phyloP scores from a whole-genome alignment of 2,797 vertebrate species.

The Lepilemur septentrionalis region DNA sequence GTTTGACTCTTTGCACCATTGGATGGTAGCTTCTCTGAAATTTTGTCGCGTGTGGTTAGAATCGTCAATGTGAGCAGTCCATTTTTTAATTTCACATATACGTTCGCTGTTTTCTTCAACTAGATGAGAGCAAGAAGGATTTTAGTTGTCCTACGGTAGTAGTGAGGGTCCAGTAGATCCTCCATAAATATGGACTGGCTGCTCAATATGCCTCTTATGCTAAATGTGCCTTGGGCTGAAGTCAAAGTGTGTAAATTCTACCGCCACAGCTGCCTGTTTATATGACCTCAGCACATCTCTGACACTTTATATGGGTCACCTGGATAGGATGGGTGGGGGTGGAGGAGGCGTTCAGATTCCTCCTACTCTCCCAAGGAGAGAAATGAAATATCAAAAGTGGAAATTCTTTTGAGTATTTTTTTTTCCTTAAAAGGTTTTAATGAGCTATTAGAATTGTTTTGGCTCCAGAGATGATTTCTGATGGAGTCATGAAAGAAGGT shows the following conservation, averaged over 20 bases:
- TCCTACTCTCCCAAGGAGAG: not conserved
- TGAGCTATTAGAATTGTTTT: not conserved
- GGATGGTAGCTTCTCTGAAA: not conserved
- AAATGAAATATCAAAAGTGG: not conserved
- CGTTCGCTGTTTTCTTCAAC: not conserved
- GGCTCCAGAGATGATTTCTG: not conserved
- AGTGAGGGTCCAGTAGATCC: not conserved
- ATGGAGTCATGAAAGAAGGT: not conserved
- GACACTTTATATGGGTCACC: not conserved
- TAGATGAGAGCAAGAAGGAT: not conserved
- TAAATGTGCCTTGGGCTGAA: not conserved
- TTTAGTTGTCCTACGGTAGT: not conserved
- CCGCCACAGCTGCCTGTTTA: not conserved
- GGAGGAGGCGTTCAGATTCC: not conserved
- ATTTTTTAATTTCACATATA: not conserved
- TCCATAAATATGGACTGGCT: not conserved
- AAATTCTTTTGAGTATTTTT: not conserved
- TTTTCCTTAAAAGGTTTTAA: not conserved
- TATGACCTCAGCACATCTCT: not conserved
- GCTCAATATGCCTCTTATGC: not conserved
- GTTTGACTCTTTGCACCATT: not conserved
- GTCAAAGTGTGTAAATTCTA: not conserved
- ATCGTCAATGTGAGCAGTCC: not conserved
- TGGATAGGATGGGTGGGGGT: not conserved
- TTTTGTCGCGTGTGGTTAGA: not conserved